Base-by-base conservation (phyloP, 2,113 vertebrate genomes). In the Saiga tatarica region DNA sequence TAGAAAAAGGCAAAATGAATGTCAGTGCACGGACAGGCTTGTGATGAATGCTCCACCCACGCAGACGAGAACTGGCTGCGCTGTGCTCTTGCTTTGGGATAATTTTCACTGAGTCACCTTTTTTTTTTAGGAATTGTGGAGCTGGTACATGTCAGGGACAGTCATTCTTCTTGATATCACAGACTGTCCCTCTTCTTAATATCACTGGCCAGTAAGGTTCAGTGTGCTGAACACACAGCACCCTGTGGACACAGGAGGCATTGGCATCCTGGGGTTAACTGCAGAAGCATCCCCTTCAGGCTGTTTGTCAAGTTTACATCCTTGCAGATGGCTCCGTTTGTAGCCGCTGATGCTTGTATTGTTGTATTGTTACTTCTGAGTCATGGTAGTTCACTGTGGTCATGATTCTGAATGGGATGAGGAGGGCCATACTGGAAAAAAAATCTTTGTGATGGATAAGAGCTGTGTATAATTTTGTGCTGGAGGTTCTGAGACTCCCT, bases 201-300 rank as follows among this genome's bases (percentile, higher is more conserved):
- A 33, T 36, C 28, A 36, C 6, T 39, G 55, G 21, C n/a, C 14
- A 4, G 0, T 42, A 14, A 39, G 7, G n/a, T 12, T 5, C 26
- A 6, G 78, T 5, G 47, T 19, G 0, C 16, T 13, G 7, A 5
- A 39, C 19, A 39, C 19, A 12, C 1, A 2, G n/a, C 19, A 39
- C 67, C 5, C 67, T 39, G 5, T 16, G 60, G 50, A 7, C 17
- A 13, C 5, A 0, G 9, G 6, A 3, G 30, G 8, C 25, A 1
- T 53, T 26, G 11, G 6, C 82, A 15, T 42, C 19, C 52, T 25
- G 47, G 17, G 8, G 3, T 42, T 17, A 14, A 3, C 1, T 23
- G 23, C 17, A 2, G 1, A 47, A 7, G 7, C 30, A 6, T 26
- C 13, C 50, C 8, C 2, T 2, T 28, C 1, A 0, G n/a, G 26